phyloP scores from a whole-genome alignment of 1,140 invertebrate genomes.

The Medauroidea extradentata region DNA sequence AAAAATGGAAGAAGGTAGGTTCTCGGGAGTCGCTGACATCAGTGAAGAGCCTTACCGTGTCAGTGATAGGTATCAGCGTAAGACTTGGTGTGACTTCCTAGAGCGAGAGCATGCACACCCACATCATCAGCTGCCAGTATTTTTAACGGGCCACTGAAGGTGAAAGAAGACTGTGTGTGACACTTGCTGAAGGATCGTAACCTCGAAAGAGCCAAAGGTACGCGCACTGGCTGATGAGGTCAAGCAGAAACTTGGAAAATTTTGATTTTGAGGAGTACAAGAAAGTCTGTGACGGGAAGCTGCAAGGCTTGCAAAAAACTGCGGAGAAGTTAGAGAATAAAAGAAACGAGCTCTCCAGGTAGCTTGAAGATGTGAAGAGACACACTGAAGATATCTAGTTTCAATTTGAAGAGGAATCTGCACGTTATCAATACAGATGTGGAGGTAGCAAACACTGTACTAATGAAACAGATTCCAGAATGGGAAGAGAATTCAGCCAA shows the following conservation, averaged over 20 bases:
- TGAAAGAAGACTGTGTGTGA: constrained; percentile 91
- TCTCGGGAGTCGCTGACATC: too few species aligned
- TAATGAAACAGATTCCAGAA: constrained; percentile 49
- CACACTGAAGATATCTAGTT: constrained; percentile 91
- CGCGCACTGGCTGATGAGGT: constrained; percentile 64
- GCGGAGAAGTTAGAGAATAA: constrained; percentile 52
- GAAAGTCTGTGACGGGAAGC: too few species aligned
- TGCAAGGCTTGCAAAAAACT: too few species aligned
- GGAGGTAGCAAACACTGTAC: constrained; percentile 55
- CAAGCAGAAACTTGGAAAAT: constrained; percentile 45
- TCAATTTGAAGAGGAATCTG: constrained; percentile 82
- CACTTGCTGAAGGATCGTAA: constrained; percentile 85
- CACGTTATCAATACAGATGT: constrained; percentile 72
- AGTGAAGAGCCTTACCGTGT: too few species aligned
- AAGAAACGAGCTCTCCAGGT: constrained; percentile 57
- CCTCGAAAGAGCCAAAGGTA: constrained; percentile 78
- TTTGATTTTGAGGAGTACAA: constrained; percentile 19
- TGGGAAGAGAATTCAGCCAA: constrained; percentile 47
- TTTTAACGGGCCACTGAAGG: constrained; percentile 83
- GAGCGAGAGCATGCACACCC: too few species aligned
- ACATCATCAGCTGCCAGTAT: too few species aligned
- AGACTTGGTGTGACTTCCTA: too few species aligned
- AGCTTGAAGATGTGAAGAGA: constrained; percentile 79
- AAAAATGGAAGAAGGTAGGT: too few species aligned
- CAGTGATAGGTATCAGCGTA: too few species aligned